These are phyloP conservation scores for Chironomus riparius DNA, from an alignment of 2,888 invertebrate genomes.

Conservation along the genomic window DNA sequence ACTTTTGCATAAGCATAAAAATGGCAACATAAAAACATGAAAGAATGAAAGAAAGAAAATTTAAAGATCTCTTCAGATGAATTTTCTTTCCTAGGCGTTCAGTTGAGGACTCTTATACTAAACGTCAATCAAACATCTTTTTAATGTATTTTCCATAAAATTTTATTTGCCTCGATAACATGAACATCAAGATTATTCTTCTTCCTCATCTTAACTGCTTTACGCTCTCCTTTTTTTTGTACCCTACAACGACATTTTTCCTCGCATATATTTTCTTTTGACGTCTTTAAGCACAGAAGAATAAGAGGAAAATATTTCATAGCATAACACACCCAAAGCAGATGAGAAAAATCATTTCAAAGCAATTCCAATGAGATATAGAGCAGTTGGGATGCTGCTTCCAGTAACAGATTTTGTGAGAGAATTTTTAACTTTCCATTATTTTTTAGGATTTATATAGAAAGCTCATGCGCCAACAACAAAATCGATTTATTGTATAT, in stretches of 20 bases:
- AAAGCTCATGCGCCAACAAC: constrained; percentile 23
- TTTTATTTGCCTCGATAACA: constrained; percentile 23
- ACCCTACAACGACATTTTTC: neutral
- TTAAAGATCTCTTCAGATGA: too few species aligned
- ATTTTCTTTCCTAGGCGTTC: neutral
- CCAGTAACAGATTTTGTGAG: constrained; percentile 1
- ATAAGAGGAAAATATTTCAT: neutral
- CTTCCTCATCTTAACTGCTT: neutral
- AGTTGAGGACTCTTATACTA: neutral
- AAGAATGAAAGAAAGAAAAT: neutral
- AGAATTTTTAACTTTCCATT: neutral
- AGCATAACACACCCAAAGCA: constrained; percentile 15
- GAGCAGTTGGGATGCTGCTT: neutral
- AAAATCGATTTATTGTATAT: constrained; percentile 18
- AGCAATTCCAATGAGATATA: neutral
- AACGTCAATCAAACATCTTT: constrained; percentile 14
- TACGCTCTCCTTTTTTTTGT: neutral
- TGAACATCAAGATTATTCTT: constrained; percentile 1
- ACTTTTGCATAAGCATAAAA: neutral
- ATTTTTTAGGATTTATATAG: neutral
- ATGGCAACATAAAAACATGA: neutral
- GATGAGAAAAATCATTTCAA: neutral
- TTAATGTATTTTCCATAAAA: constrained; percentile 19
- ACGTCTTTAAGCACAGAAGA: neutral
- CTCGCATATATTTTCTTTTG: neutral